Conservation (phyloP, 2,888 invertebrate genomes). For the Rutpela maculata region DNA sequence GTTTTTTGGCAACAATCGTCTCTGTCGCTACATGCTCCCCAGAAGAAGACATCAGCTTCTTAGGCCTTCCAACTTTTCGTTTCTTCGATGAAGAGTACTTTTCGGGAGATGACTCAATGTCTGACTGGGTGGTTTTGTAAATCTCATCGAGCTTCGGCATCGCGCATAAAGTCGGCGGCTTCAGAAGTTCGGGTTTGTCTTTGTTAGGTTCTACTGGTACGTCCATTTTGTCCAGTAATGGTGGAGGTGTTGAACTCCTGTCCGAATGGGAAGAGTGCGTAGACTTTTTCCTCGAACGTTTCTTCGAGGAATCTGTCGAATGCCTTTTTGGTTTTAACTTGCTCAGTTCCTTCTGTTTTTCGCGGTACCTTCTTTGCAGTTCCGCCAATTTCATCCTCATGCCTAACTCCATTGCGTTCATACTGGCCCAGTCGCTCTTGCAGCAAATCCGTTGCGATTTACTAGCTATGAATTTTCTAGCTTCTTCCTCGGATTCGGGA, state of each 20-base stretch:
- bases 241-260: constrained; percentile 67
- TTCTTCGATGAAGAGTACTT: constrained; percentile 79
- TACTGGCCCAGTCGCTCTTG: constrained; percentile 73
- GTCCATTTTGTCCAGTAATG: constrained; percentile 69
- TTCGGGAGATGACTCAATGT: constrained; percentile 55
- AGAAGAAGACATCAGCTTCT: constrained; percentile 79
- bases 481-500: constrained; percentile 73
- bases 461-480: constrained; percentile 69
- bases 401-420: constrained; percentile 86
- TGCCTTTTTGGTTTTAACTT: constrained; percentile 79
- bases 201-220: constrained; percentile 61
- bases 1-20: constrained; percentile 89
- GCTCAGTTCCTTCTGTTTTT: constrained; percentile 89
- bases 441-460: constrained; percentile 66
- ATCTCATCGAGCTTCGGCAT: constrained; percentile 56
- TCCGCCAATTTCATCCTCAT: constrained; percentile 89
- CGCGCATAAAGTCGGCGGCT: constrained; percentile 72
- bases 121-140: constrained; percentile 54
- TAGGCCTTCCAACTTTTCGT: constrained; percentile 88
- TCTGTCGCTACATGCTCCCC: constrained; percentile 81
- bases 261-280: constrained; percentile 65
- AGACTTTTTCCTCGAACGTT: constrained; percentile 75
- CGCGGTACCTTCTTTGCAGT: constrained; percentile 87
- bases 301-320: constrained; percentile 69
- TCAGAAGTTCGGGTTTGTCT: constrained; percentile 66